Conservation (phyloP, 2,888 invertebrate genomes). For the Rhingia campestris region DNA sequence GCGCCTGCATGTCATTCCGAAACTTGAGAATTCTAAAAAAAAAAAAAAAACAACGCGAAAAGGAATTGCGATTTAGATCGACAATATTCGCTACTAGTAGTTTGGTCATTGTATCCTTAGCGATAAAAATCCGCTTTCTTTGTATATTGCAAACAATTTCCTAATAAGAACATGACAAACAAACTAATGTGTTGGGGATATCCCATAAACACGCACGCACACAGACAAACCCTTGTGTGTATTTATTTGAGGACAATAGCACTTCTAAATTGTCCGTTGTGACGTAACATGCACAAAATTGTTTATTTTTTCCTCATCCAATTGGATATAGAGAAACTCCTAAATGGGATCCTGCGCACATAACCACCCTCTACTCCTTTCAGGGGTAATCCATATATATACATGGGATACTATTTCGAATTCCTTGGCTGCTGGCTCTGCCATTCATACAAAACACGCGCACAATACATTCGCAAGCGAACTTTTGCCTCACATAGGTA, state of each 20-base stretch:
- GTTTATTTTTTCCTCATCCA: constrained; percentile 60
- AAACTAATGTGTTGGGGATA: constrained; percentile 25
- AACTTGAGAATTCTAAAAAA: neutral
- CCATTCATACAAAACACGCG: neutral
- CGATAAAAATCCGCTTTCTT: constrained; percentile 53
- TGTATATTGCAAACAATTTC: constrained; percentile 58
- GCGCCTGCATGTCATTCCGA: neutral
- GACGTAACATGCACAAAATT: constrained; percentile 62
- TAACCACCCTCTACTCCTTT: constrained; percentile 54
- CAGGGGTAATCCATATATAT: constrained; percentile 50
- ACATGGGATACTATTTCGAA: constrained; percentile 11
- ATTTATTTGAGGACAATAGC: constrained; percentile 67
- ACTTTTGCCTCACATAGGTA: constrained; percentile 47
- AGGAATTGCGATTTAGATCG: constrained; percentile 49
- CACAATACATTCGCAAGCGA: constrained; percentile 16
- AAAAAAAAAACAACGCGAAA: neutral
- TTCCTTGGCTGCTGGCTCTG: constrained; percentile 44
- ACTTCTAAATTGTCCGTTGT: constrained; percentile 62
- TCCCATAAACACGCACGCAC: constrained; percentile 6
- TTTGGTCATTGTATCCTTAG: constrained; percentile 47
- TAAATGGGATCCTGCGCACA: constrained; percentile 66
- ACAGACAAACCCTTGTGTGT: constrained; percentile 19
- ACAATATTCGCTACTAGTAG: constrained; percentile 12
- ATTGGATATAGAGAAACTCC: constrained; percentile 70
- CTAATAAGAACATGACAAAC: constrained; percentile 47